These are phyloP conservation scores for Microcebus jonahi DNA, from an alignment of 2,113 vertebrate genomes.

Conservation along the genomic window DNA sequence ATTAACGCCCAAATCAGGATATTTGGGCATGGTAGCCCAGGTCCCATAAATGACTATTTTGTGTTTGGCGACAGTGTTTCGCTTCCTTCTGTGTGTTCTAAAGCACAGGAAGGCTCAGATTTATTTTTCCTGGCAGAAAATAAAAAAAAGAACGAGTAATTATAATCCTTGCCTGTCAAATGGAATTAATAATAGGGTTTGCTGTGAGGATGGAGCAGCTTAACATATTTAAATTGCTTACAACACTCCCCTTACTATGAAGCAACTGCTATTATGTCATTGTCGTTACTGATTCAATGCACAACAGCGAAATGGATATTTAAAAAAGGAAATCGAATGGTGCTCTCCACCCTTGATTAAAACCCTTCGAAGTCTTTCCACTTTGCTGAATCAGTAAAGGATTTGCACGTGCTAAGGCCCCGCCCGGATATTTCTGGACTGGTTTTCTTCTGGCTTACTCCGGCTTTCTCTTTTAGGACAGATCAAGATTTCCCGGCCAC, in stretches of 20 bases:
- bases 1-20: not conserved
- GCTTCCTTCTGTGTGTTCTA: not conserved
- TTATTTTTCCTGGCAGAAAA: not conserved
- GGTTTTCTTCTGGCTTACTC: not conserved
- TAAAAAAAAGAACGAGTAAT: not conserved
- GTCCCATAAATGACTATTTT: not conserved
- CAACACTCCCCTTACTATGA: not conserved
- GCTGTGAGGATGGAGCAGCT: not conserved
- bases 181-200: conserved; percentile 29
- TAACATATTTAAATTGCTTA: conserved; percentile 33
- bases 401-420: not conserved
- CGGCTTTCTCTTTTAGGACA: not conserved
- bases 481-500: not conserved
- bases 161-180: conserved; percentile 28
- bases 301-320: not conserved
- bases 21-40: not conserved
- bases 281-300: not conserved
- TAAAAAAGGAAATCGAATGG: conserved; percentile 33
- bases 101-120: not conserved
- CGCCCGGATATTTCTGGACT: not conserved
- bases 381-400: conserved; percentile 9
- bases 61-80: not conserved
- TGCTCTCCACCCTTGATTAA: not conserved
- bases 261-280: not conserved
- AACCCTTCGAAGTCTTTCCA: not conserved